Evolutionary conservation across 2,797 vertebrate genomes (phyloP).

Genomic region (Parotocinclus haroldoi): DNA sequence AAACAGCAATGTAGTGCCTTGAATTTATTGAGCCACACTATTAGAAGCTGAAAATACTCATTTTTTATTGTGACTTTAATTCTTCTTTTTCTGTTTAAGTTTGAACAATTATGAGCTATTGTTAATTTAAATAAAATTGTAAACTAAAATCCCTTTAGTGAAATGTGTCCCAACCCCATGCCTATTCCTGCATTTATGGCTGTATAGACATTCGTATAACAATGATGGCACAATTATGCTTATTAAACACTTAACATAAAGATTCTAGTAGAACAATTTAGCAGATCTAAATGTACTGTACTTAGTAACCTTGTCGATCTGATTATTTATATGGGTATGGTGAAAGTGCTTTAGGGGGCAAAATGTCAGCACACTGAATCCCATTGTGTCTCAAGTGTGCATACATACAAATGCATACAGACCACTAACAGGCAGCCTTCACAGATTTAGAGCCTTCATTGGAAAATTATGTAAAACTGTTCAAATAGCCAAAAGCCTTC

Average conservation of each 20-base stretch:
- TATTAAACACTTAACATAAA: neutral
- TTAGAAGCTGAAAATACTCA: constrained; percentile 20
- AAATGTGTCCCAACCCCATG: too few species aligned
- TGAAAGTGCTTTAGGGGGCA: constrained; percentile 17
- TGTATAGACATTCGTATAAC: neutral
- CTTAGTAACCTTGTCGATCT: neutral
- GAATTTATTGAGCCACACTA: constrained; percentile 51
- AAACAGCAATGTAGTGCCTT: constrained; percentile 63
- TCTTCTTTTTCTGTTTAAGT: neutral
- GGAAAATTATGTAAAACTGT: constrained; percentile 41
- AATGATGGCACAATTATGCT: neutral
- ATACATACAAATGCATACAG: constrained; percentile 22
- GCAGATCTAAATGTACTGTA: constrained; percentile 32
- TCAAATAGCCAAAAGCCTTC: too few species aligned
- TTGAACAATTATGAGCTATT: constrained; percentile 2
- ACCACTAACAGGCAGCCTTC: constrained; percentile 30
- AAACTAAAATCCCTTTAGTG: neutral
- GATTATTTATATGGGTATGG: constrained; percentile 50
- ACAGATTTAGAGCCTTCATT: neutral
- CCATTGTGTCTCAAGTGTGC: constrained; percentile 20
- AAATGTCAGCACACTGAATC: too few species aligned
- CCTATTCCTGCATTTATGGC: neutral
- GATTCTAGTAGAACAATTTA: neutral
- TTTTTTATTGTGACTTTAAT: constrained; percentile 23
- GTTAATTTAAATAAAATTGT: neutral